Conservation (phyloP, 2,113 vertebrate genomes). For the Lepus timidus region DNA sequence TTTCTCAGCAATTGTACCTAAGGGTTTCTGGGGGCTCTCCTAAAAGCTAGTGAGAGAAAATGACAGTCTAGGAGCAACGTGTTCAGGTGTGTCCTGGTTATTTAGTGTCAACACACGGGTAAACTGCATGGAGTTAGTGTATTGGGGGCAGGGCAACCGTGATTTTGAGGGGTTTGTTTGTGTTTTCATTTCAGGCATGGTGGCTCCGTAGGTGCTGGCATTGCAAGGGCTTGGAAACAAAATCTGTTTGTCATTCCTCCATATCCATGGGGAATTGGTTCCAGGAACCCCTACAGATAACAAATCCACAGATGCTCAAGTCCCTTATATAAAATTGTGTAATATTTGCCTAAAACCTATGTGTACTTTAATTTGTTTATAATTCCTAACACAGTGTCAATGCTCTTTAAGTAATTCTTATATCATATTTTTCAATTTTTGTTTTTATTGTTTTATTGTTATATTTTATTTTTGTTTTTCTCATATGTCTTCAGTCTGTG, state of each 20-base stretch:
- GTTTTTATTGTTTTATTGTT: too few relatives aligned
- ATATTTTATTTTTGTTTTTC: too few relatives aligned
- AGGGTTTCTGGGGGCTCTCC: slow-evolving; percentile 65
- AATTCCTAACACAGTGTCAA: too few relatives aligned
- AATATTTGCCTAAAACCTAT: too few relatives aligned
- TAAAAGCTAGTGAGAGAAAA: slow-evolving; percentile 75
- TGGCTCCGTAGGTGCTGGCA: not conserved
- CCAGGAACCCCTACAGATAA: too few relatives aligned
- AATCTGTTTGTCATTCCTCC: slow-evolving; percentile 23
- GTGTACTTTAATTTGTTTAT: too few relatives aligned
- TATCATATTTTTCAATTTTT: too few relatives aligned
- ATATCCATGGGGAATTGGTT: too few relatives aligned
- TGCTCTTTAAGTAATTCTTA: too few relatives aligned
- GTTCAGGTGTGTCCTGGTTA: slow-evolving; percentile 70
- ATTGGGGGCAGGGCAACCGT: slow-evolving; percentile 56
- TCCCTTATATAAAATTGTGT: too few relatives aligned
- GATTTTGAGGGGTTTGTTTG: slow-evolving; percentile 16
- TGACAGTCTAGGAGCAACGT: slow-evolving; percentile 62
- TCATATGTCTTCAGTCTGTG: too few relatives aligned
- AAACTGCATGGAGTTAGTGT: slow-evolving; percentile 67
- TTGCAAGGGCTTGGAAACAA: not conserved
- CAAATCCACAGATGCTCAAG: too few relatives aligned
- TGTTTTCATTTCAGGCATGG: slow-evolving; percentile 61
- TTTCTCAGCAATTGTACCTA: slow-evolving; percentile 68
- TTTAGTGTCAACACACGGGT: slow-evolving; percentile 73